Conservation (phyloP, 2,888 invertebrate genomes). For the Cerceris rybyensis region DNA sequence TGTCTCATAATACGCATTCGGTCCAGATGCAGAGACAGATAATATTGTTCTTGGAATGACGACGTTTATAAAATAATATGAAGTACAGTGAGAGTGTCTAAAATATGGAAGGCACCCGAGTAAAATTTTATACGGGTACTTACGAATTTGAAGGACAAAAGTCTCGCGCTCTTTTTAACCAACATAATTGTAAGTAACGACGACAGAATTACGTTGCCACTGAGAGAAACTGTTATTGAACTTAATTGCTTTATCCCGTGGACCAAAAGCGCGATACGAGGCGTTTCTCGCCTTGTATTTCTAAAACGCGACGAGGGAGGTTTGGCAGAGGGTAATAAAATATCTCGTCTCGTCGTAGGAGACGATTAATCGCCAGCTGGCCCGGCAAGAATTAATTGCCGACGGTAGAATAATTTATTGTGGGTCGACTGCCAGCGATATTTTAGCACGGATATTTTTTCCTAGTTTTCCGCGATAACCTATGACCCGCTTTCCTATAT, state of each 20-base stretch:
- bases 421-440: conserved; percentile 47
- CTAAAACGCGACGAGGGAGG: conserved; percentile 24
- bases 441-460: conserved; percentile 51
- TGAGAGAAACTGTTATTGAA: background rate
- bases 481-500: conserved; percentile 42
- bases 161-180: no score
- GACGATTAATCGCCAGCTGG: conserved; percentile 59
- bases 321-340: conserved; percentile 57
- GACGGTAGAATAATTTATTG: conserved; percentile 60
- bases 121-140: no score
- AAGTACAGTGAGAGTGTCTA: no score
- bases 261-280: conserved; percentile 9
- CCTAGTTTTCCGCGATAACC: conserved; percentile 50
- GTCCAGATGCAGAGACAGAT: no score
- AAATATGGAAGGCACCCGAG: no score
- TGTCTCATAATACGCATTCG: no score
- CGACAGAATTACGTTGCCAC: background rate
- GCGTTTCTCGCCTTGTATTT: conserved; percentile 15
- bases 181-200: background rate
- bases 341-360: conserved; percentile 58
- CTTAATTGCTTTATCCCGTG: background rate
- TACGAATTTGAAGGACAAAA: no score
- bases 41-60: no score
- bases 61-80: no score
- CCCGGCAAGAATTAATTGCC: conserved; percentile 62